A percentile compares a stretch with the other conserved stretches of the same genome.
Evolutionary conservation across 2,113 vertebrate species (phyloP).

Genomic region (Sporophila hypoxantha): DNA sequence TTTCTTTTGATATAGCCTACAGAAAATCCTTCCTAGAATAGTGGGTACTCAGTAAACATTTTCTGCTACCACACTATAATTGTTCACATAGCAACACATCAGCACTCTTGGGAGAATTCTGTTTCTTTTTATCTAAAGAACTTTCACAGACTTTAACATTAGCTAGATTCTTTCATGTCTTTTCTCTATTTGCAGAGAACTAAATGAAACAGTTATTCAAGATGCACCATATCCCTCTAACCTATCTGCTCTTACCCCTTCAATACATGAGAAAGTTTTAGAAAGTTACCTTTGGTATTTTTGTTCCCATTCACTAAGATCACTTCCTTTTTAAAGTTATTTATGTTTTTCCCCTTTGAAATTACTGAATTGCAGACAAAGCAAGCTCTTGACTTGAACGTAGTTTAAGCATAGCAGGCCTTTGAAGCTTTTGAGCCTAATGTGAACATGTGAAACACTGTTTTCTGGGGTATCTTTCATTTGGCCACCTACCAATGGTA

Average conservation of each 20-base stretch:
- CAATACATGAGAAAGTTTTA: slow-evolving; percentile 44
- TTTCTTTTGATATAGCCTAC: slow-evolving; percentile 11
- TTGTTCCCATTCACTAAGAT: slow-evolving; percentile 8
- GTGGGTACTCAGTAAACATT: neutral
- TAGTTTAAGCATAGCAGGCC: neutral
- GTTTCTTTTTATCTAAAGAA: slow-evolving; percentile 33
- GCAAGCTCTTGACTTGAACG: slow-evolving; percentile 35
- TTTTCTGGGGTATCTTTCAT: slow-evolving; percentile 6
- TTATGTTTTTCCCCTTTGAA: slow-evolving; percentile 13
- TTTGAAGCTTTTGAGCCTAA: slow-evolving; percentile 48
- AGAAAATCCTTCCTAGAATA: slow-evolving; percentile 28
- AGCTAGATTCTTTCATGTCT: slow-evolving; percentile 31
- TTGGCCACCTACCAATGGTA: neutral
- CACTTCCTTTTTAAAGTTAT: slow-evolving; percentile 34
- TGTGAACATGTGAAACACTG: slow-evolving; percentile 27
- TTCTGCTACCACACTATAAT: slow-evolving; percentile 20
- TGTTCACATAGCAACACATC: slow-evolving; percentile 56
- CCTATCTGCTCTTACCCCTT: slow-evolving; percentile 11
- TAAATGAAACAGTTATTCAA: slow-evolving; percentile 50
- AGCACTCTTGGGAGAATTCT: slow-evolving; percentile 39
- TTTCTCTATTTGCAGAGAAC: slow-evolving; percentile 31
- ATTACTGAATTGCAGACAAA: slow-evolving; percentile 29
- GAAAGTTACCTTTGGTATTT: slow-evolving; percentile 43
- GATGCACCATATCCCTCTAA: slow-evolving; percentile 7
- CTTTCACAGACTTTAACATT: slow-evolving; percentile 40